Evolutionary conservation across 2,888 invertebrate species (phyloP).

Genomic region (Dorcus hopei): DNA sequence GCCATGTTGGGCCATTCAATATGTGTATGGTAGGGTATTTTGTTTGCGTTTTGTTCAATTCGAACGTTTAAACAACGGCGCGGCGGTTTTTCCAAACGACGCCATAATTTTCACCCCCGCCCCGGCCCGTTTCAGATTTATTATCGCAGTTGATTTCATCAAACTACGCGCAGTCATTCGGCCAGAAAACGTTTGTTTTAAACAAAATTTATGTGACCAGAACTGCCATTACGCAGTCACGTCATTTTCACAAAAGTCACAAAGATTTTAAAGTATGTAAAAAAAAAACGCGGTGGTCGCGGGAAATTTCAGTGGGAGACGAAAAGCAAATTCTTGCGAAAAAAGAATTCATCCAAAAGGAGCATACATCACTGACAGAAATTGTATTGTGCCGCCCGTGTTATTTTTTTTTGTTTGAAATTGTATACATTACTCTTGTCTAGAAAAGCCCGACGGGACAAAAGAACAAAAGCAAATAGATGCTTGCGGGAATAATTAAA

Average conservation of each 20-base stretch:
- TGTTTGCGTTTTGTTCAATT: conserved; percentile 20
- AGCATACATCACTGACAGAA: neutral
- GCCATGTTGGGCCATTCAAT: conserved; percentile 5
- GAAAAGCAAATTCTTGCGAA: neutral
- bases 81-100: conserved; percentile 19
- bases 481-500: neutral
- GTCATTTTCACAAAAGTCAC: too few relatives aligned
- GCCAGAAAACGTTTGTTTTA: too few relatives aligned
- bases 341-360: neutral
- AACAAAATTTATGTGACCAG: too few relatives aligned
- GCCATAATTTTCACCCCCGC: conserved; percentile 19
- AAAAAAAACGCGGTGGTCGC: neutral
- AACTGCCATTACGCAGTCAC: too few relatives aligned
- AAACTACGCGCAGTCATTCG: conserved; percentile 11
- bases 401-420: neutral
- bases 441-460: neutral
- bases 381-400: neutral
- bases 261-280: too few relatives aligned
- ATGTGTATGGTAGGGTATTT: conserved; percentile 20
- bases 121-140: conserved; percentile 23
- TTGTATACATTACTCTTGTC: neutral
- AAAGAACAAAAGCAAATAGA: neutral
- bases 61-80: conserved; percentile 25
- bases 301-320: neutral
- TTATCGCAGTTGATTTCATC: conserved; percentile 25